phyloP scores from a whole-genome alignment of 2,888 invertebrate genomes.

The Eueremaeus valkanovi region DNA sequence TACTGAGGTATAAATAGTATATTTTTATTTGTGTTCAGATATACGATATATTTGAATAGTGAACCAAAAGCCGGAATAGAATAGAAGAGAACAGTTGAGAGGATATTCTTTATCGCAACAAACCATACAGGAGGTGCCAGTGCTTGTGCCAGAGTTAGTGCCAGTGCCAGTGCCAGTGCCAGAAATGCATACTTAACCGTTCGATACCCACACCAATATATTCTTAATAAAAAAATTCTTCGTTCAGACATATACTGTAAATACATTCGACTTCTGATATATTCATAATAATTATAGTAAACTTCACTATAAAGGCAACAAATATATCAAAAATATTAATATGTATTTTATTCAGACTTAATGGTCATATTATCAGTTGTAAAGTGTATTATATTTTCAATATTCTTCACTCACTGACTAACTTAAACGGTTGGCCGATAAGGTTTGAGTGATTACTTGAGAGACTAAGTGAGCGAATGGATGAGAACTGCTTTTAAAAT shows the following conservation, averaged over 20 bases:
- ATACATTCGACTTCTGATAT: not conserved
- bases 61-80: slow-evolving; percentile 14
- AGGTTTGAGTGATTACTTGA: slow-evolving; percentile 30
- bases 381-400: slow-evolving; percentile 23
- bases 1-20: not conserved
- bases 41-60: slow-evolving; percentile 3
- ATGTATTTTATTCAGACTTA: not conserved
- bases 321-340: not conserved
- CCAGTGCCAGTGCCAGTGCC: too few relatives aligned
- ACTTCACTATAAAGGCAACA: not conserved
- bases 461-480: not conserved
- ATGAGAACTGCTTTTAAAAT: not conserved
- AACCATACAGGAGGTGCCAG: slow-evolving; percentile 28
- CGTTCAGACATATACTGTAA: too few relatives aligned
- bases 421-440: slow-evolving; percentile 7
- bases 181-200: too few relatives aligned
- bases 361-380: slow-evolving; percentile 25
- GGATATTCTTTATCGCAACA: slow-evolving; percentile 18
- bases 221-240: too few relatives aligned
- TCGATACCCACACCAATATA: too few relatives aligned
- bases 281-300: too few relatives aligned
- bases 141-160: too few relatives aligned
- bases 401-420: not conserved
- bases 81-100: not conserved
- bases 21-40: slow-evolving; percentile 7